Evolutionary conservation across 92 coral and sea anemone genomes (phyloP), one percentile per base, ranked within the genome.

Genomic region (Epizoanthus scotinus): DNA sequence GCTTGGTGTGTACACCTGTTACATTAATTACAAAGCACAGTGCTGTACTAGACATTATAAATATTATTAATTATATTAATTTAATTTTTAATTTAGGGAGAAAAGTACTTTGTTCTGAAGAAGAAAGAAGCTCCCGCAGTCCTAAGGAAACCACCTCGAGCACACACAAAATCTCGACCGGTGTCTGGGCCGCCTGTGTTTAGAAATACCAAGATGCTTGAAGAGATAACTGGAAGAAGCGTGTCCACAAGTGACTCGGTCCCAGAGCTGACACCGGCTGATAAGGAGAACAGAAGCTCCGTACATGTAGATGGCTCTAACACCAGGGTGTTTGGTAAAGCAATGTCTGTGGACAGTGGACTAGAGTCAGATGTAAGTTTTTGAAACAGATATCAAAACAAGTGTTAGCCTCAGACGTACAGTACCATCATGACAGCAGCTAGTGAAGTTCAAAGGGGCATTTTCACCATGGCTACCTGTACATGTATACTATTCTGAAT

Each of bases 71-170:
- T n/a, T n/a, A n/a, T n/a, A n/a, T n/a, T n/a, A n/a, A 31, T 34
- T 0, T 34, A 31, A 25, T 36, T 59, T 14, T 14, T 26, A 55
- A 60, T 72, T 12, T 28, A 96, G 98, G 99, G 97, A 56, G 99
- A 93, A 77, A 96, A 96, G 75, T 96, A 92, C 67, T 96, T 96
- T 96, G 99, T 96, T 19, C 92, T 96, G 15, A 96, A 93, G 87
- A 93, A 84, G 58, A 94, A 87, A 55, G 97, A 95, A 79, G 95
- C 96, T 18, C 99, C 99, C 1, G 97, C 95, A 21, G 89, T 91
- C 75, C 78, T 93, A 31, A 90, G 99, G 47, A 96, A 94, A 58
- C 98, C 96, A 6, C 91, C 91, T 19, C 81, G 81, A 20, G 70
- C 38, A 26, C 70, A 64, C 70, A n/a, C 22, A n/a, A 75, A 75